phyloP scores from a whole-genome alignment of 2,888 invertebrate genomes.

The Zygogramma bicolorata region DNA sequence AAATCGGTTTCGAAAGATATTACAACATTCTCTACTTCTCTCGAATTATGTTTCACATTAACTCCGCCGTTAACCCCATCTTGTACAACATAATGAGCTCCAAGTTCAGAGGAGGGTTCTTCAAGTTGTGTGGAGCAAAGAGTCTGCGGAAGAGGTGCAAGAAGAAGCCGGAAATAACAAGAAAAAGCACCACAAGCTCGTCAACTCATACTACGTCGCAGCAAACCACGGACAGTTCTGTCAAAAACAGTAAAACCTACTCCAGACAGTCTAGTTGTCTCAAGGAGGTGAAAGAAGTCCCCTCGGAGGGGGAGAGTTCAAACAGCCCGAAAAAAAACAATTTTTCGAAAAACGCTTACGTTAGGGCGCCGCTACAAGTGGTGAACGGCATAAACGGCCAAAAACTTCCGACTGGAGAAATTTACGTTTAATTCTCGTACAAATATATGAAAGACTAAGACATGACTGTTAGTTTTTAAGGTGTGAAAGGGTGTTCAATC shows the following conservation, averaged over 20 bases:
- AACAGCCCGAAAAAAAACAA: constrained; percentile 29
- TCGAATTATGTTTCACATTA: constrained; percentile 88
- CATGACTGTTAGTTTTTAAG: neutral
- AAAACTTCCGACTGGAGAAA: constrained; percentile 58
- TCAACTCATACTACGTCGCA: constrained; percentile 75
- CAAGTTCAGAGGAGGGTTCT: constrained; percentile 87
- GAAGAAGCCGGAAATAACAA: constrained; percentile 68
- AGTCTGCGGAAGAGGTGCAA: constrained; percentile 62
- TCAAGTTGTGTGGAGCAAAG: constrained; percentile 72
- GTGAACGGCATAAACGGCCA: constrained; percentile 53
- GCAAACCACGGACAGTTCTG: constrained; percentile 73
- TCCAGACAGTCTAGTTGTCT: constrained; percentile 53
- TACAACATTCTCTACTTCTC: constrained; percentile 87
- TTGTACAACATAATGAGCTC: constrained; percentile 93
- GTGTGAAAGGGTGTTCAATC: neutral
- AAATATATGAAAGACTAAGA: neutral
- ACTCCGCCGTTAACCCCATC: constrained; percentile 92
- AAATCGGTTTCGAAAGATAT: constrained; percentile 81
- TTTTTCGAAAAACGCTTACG: constrained; percentile 56
- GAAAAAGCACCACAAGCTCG: constrained; percentile 72
- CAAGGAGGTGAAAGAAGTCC: constrained; percentile 58
- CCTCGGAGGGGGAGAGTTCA: constrained; percentile 45
- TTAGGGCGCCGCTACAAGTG: constrained; percentile 57
- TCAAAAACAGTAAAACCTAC: constrained; percentile 71
- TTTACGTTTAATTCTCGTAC: constrained; percentile 55